Evolutionary conservation across 2,113 vertebrate species (phyloP).

Genomic region (Sclerurus mexicanus): DNA sequence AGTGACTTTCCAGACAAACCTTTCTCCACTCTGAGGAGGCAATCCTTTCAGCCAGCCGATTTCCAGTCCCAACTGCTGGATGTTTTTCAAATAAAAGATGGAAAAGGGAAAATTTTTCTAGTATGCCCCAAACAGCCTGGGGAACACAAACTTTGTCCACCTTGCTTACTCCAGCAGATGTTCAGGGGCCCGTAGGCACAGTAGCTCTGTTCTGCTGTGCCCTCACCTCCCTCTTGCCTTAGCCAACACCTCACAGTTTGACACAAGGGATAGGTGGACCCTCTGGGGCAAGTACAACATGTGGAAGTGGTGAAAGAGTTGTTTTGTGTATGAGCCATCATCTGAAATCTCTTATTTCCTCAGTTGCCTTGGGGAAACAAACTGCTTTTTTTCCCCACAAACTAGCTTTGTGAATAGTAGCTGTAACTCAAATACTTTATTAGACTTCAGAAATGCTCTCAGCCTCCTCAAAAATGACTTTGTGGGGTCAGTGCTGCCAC

Average conservation of each 20-base stretch:
- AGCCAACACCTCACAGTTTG: not conserved
- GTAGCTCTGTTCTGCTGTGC: not conserved
- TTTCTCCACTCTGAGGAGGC: not conserved
- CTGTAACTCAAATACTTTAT: not conserved
- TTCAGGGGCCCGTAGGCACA: not conserved
- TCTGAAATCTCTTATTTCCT: not conserved
- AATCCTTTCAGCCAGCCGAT: not conserved
- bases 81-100: not conserved
- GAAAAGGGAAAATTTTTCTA: not conserved
- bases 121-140: accelerated
- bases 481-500: not conserved
- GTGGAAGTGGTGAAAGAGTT: not conserved
- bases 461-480: not conserved
- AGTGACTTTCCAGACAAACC: not conserved
- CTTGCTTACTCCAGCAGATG: not conserved
- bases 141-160: not conserved
- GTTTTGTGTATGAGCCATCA: not conserved
- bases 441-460: not conserved
- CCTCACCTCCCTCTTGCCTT: not conserved
- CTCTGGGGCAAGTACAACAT: accelerated
- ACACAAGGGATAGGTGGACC: not conserved
- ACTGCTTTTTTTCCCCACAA: not conserved
- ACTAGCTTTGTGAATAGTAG: not conserved
- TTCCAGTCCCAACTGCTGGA: not conserved
- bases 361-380: not conserved